Conservation (phyloP, 2,113 vertebrate species). For the Martes martes region DNA sequence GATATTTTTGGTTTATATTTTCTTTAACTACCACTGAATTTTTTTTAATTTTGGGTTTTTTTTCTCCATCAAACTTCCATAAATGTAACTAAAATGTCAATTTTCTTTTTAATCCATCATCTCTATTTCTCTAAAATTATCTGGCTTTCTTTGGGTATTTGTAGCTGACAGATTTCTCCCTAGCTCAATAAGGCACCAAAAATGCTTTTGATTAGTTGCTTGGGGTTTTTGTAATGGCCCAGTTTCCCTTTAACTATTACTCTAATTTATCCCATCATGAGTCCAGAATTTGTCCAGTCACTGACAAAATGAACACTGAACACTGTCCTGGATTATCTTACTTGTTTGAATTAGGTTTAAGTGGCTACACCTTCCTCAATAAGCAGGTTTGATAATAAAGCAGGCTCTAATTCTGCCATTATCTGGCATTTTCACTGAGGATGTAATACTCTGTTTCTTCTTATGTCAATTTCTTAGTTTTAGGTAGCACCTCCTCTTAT, state of each 20-base stretch:
- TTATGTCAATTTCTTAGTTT: background rate
- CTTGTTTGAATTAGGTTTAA: background rate
- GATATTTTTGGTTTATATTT: slow-evolving; percentile 13
- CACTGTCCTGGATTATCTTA: background rate
- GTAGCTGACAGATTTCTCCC: background rate
- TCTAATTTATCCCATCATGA: background rate
- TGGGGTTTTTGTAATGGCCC: background rate
- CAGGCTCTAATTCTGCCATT: background rate
- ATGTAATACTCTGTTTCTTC: background rate
- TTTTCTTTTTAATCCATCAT: background rate
- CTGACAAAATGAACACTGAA: background rate
- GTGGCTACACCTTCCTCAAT: background rate
- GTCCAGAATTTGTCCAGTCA: background rate
- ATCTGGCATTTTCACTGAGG: slow-evolving; percentile 2
- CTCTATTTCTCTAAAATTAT: background rate
- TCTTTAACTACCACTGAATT: background rate
- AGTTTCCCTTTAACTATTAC: background rate
- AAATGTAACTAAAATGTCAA: background rate
- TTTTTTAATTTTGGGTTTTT: background rate
- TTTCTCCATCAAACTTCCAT: background rate
- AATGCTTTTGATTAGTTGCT: background rate
- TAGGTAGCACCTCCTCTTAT: background rate
- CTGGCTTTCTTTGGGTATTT: background rate
- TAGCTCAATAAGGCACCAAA: background rate
- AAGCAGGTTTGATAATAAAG: background rate